phyloP scores from a whole-genome alignment of 2,797 vertebrate species.

The Bovichtus variegatus region DNA sequence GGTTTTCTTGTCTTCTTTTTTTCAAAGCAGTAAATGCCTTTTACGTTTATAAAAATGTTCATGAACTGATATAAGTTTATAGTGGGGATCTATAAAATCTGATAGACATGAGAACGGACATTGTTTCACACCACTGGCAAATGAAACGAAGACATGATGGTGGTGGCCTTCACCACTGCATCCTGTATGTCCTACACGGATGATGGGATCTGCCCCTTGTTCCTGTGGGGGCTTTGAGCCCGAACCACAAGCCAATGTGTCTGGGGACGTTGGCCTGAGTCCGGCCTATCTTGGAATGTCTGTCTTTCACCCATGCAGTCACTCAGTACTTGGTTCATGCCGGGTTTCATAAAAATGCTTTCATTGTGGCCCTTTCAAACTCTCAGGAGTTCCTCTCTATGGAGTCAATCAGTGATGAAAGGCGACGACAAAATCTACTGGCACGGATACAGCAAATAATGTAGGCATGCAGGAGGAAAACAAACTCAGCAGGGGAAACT shows the following conservation, averaged over 20 bases:
- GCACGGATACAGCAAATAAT: slow-evolving; percentile 36
- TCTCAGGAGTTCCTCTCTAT: slow-evolving; percentile 29
- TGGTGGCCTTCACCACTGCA: not conserved
- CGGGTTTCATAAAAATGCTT: slow-evolving; percentile 56
- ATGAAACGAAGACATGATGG: slow-evolving; percentile 16
- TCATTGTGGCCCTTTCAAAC: slow-evolving; percentile 45
- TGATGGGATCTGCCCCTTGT: slow-evolving; percentile 16
- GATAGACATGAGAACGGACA: slow-evolving; percentile 4
- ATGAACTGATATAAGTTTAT: not conserved
- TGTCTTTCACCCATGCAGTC: slow-evolving; percentile 55
- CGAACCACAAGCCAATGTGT: slow-evolving; percentile 57
- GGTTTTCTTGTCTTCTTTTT: too few relatives aligned
- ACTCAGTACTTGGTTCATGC: slow-evolving; percentile 50
- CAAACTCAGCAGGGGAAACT: slow-evolving; percentile 22
- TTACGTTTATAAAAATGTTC: slow-evolving; percentile 1
- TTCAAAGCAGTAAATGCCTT: too few relatives aligned
- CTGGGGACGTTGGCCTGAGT: slow-evolving; percentile 72
- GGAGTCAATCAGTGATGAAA: slow-evolving; percentile 53
- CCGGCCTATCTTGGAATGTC: slow-evolving; percentile 55
- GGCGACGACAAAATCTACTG: slow-evolving; percentile 45
- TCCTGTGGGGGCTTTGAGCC: slow-evolving; percentile 31
- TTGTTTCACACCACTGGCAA: slow-evolving; percentile 5
- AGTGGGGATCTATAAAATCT: slow-evolving; percentile 8
- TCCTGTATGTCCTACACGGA: slow-evolving; percentile 24
- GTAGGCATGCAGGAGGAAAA: slow-evolving; percentile 26